Percentiles rank a stretch among this genome's conserved stretches.
Evolutionary conservation across 2,888 invertebrate genomes (phyloP).

Genomic region (Tortricodes alternella): DNA sequence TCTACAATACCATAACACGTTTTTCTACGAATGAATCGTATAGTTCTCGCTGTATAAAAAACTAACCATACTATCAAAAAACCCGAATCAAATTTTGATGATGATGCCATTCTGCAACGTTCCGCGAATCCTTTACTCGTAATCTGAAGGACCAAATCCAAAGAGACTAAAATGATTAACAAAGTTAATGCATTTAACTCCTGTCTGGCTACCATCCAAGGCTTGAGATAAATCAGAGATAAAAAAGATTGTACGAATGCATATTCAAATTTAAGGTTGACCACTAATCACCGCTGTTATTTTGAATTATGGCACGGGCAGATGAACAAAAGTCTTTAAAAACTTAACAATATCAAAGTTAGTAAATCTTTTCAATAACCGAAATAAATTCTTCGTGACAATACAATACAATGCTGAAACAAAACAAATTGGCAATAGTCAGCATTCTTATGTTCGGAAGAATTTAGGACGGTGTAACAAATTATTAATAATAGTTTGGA

Average conservation of each 20-base stretch:
- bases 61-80: conserved; percentile 14
- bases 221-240: conserved; percentile 21
- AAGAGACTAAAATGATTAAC: conserved; percentile 21
- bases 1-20: neutral
- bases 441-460: conserved; percentile 29
- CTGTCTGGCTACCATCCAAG: conserved; percentile 27
- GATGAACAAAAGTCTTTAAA: conserved; percentile 6
- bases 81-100: conserved; percentile 16
- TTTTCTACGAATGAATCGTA: conserved; percentile 21
- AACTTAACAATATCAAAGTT: conserved; percentile 14
- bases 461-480: conserved; percentile 46
- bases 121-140: conserved; percentile 26
- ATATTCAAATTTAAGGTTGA: conserved; percentile 14
- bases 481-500: conserved; percentile 47
- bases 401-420: conserved; percentile 23
- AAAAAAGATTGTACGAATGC: conserved; percentile 18
- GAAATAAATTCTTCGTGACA: conserved; percentile 15
- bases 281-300: conserved; percentile 22
- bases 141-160: conserved; percentile 18
- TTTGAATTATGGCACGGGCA: conserved; percentile 21
- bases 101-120: conserved; percentile 24
- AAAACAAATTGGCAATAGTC: conserved; percentile 27
- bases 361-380: conserved; percentile 1
- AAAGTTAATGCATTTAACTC: conserved; percentile 26
- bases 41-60: conserved; percentile 15